phyloP scores from a whole-genome alignment of 2,888 invertebrate species.

The Netelia inedita region DNA sequence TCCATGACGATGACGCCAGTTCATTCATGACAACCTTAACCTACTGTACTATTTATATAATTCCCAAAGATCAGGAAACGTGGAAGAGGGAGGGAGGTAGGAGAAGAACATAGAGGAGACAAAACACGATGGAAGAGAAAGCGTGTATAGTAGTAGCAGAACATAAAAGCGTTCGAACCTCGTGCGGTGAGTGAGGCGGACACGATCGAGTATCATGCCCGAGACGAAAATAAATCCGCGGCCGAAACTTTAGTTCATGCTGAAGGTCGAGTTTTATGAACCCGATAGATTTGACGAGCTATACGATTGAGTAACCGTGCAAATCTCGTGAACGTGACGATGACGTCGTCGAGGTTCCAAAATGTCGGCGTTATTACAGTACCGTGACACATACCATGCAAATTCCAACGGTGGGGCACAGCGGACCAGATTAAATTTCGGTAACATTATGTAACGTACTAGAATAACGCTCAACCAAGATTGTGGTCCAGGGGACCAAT shows the following conservation, averaged over 20 bases:
- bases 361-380: conserved; percentile 40
- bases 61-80: neutral
- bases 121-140: conserved; percentile 13
- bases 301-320: neutral
- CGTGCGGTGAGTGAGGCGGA: conserved; percentile 38
- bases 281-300: conserved; percentile 26
- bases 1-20: conserved; percentile 10
- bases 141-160: conserved; percentile 12
- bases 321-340: conserved; percentile 33
- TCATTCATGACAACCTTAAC: conserved; percentile 39
- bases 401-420: neutral
- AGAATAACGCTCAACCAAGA: conserved; percentile 51
- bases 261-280: conserved; percentile 66
- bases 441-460: conserved; percentile 3
- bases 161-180: conserved; percentile 46
- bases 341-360: conserved; percentile 13
- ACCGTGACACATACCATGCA: neutral
- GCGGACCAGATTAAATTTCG: neutral
- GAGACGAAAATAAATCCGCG: conserved; percentile 60
- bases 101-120: neutral
- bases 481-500: conserved; percentile 26
- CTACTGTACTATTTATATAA: conserved; percentile 13
- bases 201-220: conserved; percentile 28
- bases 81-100: neutral
- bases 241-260: conserved; percentile 46